Conservation (phyloP, 2,888 invertebrate genomes). For the Elgonia sp. region DNA sequence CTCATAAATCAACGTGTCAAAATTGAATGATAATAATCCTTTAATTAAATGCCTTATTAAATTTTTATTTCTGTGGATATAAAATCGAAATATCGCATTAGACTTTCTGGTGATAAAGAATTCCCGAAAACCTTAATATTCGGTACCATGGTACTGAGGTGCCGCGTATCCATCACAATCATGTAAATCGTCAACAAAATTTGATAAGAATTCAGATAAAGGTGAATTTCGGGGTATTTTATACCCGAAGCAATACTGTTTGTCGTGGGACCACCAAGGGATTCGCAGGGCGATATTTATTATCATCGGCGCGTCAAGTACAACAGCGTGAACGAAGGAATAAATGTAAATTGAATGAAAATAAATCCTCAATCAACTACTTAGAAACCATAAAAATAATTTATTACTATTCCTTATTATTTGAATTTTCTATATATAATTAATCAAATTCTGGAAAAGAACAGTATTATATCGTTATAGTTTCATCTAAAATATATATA, state of each 20-base stretch:
- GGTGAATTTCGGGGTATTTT: slow-evolving; percentile 56
- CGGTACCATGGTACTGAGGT: not conserved
- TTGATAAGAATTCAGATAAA: slow-evolving; percentile 65
- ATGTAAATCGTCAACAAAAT: slow-evolving; percentile 59
- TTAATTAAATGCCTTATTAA: not conserved
- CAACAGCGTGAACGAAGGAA: slow-evolving; percentile 61
- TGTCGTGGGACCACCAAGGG: slow-evolving; percentile 62
- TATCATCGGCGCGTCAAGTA: slow-evolving; percentile 73
- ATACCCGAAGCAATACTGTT: slow-evolving; percentile 50
- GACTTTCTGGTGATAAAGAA: slow-evolving; percentile 22
- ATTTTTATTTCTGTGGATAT: not conserved
- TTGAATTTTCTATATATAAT: not conserved
- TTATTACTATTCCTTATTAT: slow-evolving; percentile 59
- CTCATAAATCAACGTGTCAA: not conserved
- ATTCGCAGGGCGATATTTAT: slow-evolving; percentile 62
- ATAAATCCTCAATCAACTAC: slow-evolving; percentile 66
- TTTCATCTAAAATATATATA: too few relatives aligned
- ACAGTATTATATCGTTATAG: too few relatives aligned
- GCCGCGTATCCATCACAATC: slow-evolving; percentile 55
- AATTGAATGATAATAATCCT: not conserved
- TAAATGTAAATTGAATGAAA: slow-evolving; percentile 65
- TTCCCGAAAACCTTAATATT: not conserved
- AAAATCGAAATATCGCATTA: not conserved
- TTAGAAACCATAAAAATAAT: slow-evolving; percentile 64
- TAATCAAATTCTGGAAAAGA: too few relatives aligned